phyloP scores from a whole-genome alignment of 2,113 vertebrate species.

The Paramormyrops kingsleyae region DNA sequence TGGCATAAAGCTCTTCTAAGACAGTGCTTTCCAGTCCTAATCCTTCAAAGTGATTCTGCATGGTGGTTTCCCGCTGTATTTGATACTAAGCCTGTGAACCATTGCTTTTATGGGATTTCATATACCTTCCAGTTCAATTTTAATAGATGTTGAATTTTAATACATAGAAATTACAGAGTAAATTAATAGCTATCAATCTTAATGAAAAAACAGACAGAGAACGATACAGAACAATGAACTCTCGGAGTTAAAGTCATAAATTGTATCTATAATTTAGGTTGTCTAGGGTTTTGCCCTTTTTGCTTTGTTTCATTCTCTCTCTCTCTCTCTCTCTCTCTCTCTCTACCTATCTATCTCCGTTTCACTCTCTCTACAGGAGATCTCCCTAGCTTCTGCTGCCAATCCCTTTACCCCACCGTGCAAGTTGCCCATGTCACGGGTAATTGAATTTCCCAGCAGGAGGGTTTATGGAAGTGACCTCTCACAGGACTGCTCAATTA shows the following conservation, averaged over 20 bases:
- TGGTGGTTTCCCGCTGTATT: neutral
- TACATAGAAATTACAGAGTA: neutral
- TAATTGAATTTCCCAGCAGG: slow-evolving; percentile 4
- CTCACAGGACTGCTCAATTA: neutral
- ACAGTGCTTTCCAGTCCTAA: neutral
- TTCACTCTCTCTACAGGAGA: neutral
- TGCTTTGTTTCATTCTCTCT: neutral
- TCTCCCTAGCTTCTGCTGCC: neutral
- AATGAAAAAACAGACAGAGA: neutral
- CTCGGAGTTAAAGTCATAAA: neutral
- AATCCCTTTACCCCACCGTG: neutral
- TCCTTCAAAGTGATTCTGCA: neutral
- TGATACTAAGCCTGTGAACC: neutral
- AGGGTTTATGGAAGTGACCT: neutral
- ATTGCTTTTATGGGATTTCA: neutral
- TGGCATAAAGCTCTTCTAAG: neutral
- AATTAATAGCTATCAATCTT: slow-evolving; percentile 2
- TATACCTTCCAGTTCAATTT: neutral
- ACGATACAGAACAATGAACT: neutral
- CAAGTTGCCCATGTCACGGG: neutral
- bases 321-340: neutral
- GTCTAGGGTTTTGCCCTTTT: neutral
- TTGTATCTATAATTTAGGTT: neutral
- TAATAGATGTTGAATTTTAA: neutral
- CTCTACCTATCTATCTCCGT: neutral